Evolutionary conservation across 2,797 vertebrate genomes (phyloP), one percentile per base, ranked within the genome.

Genomic region (Australoheros facetus): DNA sequence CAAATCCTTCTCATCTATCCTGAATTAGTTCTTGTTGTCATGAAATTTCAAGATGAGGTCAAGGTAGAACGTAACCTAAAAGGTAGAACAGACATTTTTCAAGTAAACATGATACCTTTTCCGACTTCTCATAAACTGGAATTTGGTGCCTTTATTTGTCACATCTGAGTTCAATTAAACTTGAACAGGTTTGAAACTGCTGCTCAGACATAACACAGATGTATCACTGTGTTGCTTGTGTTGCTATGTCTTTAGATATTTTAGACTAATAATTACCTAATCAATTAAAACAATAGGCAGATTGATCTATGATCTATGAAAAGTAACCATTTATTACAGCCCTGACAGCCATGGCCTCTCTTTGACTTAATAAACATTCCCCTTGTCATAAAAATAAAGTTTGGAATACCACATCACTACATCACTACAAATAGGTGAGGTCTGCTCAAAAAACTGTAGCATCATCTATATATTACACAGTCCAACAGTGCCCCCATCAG

Each of bases 401-500:
- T 56, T 53, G 16, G 10, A 30, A 4, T 78, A 51, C 4, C 13
- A 14, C 45, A 9, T 14, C 2, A 37, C 8, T 55, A 13, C 4
- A 13, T n/a, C n/a, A n/a, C n/a, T n/a, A n/a, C n/a, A 39, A 62
- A 54, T 16, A 28, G n/a, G 14, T 56, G 13, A 51, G 4, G 1
- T 19, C 8, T 14, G 5, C 13, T 71, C 12, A 2, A 4, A 13
- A 56, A 1, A 48, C 5, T 21, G 56, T n/a, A 2, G 4, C 8
- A 5, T 4, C 5, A 11, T 23, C 2, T 26, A n/a, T 73, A 21
- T 21, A 2, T 23, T 26, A n/a, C 4, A 26, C 55, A 75, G 84
- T 13, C 3, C 85, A 81, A 85, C 82, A 90, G 83, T 78, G 14
- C 92, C 92, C 75, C 87, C 85, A 16, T 8, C 76, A 78, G 93